phyloP scores from a whole-genome alignment of 2,888 invertebrate genomes.

The Lycophotia porphyrea region DNA sequence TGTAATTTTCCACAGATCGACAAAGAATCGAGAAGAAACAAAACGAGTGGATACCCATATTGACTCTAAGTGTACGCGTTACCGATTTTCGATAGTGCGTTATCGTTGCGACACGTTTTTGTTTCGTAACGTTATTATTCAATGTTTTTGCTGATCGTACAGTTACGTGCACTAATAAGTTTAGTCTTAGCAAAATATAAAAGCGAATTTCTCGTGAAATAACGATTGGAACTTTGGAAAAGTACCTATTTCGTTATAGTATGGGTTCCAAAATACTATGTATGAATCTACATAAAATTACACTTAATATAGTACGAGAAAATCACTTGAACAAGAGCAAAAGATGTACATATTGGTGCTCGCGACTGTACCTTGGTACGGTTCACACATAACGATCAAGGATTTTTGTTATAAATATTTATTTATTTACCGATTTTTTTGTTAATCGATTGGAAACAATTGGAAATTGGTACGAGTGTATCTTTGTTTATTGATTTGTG shows the following conservation, averaged over 20 bases:
- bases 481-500: slow-evolving; percentile 9
- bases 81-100: slow-evolving; percentile 43
- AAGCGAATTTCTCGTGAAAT: neutral
- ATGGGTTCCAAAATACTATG: neutral
- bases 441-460: slow-evolving; percentile 60
- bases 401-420: slow-evolving; percentile 46
- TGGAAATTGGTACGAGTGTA: slow-evolving; percentile 39
- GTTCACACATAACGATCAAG: slow-evolving; percentile 53
- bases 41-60: slow-evolving; percentile 27
- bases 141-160: slow-evolving; percentile 35
- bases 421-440: slow-evolving; percentile 27
- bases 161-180: neutral
- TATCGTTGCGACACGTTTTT: slow-evolving; percentile 39
- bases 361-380: slow-evolving; percentile 16
- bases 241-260: neutral
- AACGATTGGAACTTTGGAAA: neutral
- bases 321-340: neutral
- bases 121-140: slow-evolving; percentile 49
- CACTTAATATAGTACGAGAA: neutral
- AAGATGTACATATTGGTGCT: neutral
- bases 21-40: slow-evolving; percentile 36
- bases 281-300: neutral
- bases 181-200: neutral
- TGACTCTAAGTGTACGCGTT: slow-evolving; percentile 45
- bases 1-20: slow-evolving; percentile 27